Percentiles rank a stretch among this genome's conserved stretches.
phyloP scores from a whole-genome alignment of 1,140 invertebrate species.

The Drosophila paulistorum region DNA sequence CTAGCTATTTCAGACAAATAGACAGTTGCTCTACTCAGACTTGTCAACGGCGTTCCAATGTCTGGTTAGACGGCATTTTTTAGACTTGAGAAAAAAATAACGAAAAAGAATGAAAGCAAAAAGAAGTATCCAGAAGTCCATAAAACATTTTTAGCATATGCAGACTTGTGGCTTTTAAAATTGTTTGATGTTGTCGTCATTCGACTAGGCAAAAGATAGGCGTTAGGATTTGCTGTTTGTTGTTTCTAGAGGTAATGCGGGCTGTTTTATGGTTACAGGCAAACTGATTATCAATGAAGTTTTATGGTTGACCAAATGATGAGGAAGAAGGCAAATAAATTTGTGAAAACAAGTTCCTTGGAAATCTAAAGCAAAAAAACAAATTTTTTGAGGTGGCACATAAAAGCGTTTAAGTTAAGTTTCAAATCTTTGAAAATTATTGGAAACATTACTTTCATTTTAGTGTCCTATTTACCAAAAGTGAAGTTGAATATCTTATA shows the following conservation, averaged over 20 bases:
- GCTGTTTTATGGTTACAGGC: not conserved
- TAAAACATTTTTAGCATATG: slow-evolving; percentile 64
- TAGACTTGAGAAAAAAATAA: not conserved
- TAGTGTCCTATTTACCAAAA: too few species aligned
- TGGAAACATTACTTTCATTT: too few species aligned
- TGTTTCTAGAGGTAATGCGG: slow-evolving; percentile 3
- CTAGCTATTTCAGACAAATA: not conserved
- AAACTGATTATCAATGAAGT: not conserved
- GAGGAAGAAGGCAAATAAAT: slow-evolving; percentile 4
- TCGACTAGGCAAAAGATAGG: slow-evolving; percentile 36
- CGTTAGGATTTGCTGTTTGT: slow-evolving; percentile 37
- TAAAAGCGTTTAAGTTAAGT: too few species aligned
- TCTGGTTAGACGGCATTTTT: slow-evolving; percentile 60
- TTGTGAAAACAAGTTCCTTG: not conserved
- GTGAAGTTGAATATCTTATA: too few species aligned
- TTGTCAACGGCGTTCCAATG: slow-evolving; percentile 27
- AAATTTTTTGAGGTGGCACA: too few species aligned
- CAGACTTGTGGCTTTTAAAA: slow-evolving; percentile 61
- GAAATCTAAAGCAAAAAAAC: not conserved
- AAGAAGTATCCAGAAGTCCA: slow-evolving; percentile 46
- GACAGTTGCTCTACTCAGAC: slow-evolving; percentile 26
- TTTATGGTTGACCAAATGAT: slow-evolving; percentile 31
- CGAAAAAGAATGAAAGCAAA: slow-evolving; percentile 15
- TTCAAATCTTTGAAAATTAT: too few species aligned
- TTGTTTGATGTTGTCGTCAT: slow-evolving; percentile 37